phyloP scores from a whole-genome alignment of 2,113 vertebrate species.

The Coreoperca whiteheadi region DNA sequence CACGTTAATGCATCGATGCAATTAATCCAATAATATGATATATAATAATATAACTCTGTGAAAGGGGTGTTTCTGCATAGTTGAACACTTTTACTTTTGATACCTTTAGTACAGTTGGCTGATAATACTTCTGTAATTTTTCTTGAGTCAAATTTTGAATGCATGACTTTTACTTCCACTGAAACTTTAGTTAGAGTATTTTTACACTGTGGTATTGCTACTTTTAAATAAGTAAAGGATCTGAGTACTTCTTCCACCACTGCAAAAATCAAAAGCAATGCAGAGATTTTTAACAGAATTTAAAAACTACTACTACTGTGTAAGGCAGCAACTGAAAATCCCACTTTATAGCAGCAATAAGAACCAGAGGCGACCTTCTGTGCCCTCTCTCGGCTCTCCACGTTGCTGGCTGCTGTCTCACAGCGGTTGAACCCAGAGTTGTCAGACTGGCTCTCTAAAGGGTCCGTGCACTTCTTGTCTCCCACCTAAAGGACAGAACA shows the following conservation, averaged over 20 bases:
- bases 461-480: slow-evolving; percentile 63
- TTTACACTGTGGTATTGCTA: not conserved
- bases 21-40: not conserved
- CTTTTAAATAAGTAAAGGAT: not conserved
- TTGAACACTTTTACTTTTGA: not conserved
- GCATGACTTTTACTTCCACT: not conserved
- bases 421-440: slow-evolving; percentile 72
- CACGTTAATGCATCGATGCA: not conserved
- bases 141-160: not conserved
- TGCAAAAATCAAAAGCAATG: not conserved
- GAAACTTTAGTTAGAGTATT: not conserved
- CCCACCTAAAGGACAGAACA: slow-evolving; percentile 73
- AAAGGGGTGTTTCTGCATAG: not conserved
- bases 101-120: not conserved
- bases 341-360: not conserved
- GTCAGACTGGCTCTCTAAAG: slow-evolving; percentile 69
- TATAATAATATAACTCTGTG: not conserved
- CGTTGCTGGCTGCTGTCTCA: slow-evolving; percentile 57
- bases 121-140: not conserved
- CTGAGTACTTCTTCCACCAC: not conserved
- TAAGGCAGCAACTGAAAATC: not conserved
- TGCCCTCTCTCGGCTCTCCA: slow-evolving; percentile 70
- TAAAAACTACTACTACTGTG: not conserved
- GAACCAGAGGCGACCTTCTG: slow-evolving; percentile 58
- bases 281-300: not conserved